phyloP scores from a whole-genome alignment of 2,888 invertebrate species.

The Horisme vitalbata region DNA sequence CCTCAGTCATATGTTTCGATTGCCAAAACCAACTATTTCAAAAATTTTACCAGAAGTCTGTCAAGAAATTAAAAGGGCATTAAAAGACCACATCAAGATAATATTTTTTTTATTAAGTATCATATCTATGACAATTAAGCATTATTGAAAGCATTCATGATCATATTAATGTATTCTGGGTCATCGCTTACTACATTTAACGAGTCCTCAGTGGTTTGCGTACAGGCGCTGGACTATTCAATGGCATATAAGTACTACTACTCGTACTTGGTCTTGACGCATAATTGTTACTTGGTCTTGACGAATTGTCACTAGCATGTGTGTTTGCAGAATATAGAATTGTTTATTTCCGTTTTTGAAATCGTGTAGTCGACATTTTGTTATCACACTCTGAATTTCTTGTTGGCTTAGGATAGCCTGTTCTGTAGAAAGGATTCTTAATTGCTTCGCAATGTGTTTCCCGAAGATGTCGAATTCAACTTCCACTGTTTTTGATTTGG shows the following conservation, averaged over 20 bases:
- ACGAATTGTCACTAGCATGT: too few relatives aligned
- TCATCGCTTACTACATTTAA: conserved; percentile 26
- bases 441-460: conserved; percentile 25
- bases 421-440: conserved; percentile 26
- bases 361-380: conserved; percentile 25
- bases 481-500: conserved; percentile 24
- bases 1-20: conserved; percentile 38
- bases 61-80: too few relatives aligned
- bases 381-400: conserved; percentile 7
- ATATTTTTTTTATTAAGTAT: conserved; percentile 10
- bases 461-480: conserved; percentile 26
- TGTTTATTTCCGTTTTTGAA: too few relatives aligned
- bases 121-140: too few relatives aligned
- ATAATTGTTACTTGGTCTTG: conserved; percentile 15
- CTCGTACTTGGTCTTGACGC: conserved; percentile 17
- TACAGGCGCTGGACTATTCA: conserved; percentile 24
- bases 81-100: conserved; percentile 25
- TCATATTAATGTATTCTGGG: conserved; percentile 22
- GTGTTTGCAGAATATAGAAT: too few relatives aligned
- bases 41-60: too few relatives aligned
- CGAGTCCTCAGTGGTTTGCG: conserved; percentile 20
- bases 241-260: conserved; percentile 23
- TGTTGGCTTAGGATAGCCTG: conserved; percentile 23
- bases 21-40: too few relatives aligned
- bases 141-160: conserved; percentile 26